Base-by-base conservation (phyloP, 2,113 vertebrate species). In the Gallinago jamesoni region DNA sequence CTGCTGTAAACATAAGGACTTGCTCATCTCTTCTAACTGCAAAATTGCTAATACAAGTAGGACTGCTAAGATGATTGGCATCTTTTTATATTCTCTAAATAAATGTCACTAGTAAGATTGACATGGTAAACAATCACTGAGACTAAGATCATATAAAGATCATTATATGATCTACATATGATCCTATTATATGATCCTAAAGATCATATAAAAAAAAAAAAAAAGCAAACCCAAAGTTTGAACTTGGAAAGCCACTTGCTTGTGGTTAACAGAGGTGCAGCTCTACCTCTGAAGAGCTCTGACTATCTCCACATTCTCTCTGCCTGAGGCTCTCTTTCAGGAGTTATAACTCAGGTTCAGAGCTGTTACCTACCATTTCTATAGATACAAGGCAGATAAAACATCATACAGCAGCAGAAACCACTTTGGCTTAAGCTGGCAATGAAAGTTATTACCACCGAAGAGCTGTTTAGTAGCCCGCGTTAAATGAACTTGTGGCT, bases 51-150 rank as follows among this genome's bases (percentile, higher is more conserved):
- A 41, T 16, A 13, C 6, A 15, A 66, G 64, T 60, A 35, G 8
- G 23, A 52, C 8, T 68, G 35, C n/a, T 53, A 33, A 64, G 37
- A 67, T 68, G 23, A 63, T 4, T 41, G 0, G 2, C 0, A 1
- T 10, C 10, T 45, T 60, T 39, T 30, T 48, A 48, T 14, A 1
- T 50, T 70, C 37, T 72, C n/a, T 45, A 41, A 63, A 56, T 52
- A 62, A 70, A 57, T 7, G 5, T 30, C 20, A 3, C 12, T 17
- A 68, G 22, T 21, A 59, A 45, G 22, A 50, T 41, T 67, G 24
- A 55, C 5, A 14, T 15, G 8, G 24, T n/a, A 62, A 87, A 74
- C 6, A 73, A 87, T 35, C 48, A 57, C 6, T 60, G 41, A 69
- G 31, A 45, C 12, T 12, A 24, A 48, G 47, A 48, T 48, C 47